A percentile compares a stretch with the other conserved stretches of the same genome.
Evolutionary conservation across 2,113 vertebrate genomes (phyloP).

Genomic region (Fulica atra): DNA sequence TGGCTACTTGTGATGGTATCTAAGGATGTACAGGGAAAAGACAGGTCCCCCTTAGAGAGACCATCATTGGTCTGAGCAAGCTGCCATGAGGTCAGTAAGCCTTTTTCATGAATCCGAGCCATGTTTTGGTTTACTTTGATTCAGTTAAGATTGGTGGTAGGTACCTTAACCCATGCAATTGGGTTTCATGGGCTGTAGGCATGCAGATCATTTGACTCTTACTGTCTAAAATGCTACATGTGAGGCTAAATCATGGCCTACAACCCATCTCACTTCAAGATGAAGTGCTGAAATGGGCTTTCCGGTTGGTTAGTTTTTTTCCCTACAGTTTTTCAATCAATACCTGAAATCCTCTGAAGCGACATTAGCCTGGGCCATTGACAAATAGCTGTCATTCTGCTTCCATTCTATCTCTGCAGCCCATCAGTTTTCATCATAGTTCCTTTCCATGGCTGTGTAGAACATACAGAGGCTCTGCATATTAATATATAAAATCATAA

Average conservation of each 20-base stretch:
- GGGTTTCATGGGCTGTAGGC: background rate
- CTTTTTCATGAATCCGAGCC: background rate
- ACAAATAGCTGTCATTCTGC: background rate
- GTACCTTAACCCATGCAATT: background rate
- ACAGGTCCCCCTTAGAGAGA: background rate
- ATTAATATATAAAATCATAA: background rate
- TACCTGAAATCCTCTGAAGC: background rate
- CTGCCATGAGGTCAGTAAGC: background rate
- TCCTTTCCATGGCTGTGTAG: background rate
- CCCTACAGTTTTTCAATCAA: background rate
- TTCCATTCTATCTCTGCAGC: background rate
- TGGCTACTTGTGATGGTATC: background rate
- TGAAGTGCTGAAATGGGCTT: background rate
- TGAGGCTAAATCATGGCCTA: background rate
- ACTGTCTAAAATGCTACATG: background rate
- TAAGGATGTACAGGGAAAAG: background rate
- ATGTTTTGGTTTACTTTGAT: background rate
- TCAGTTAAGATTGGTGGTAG: background rate
- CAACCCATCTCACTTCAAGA: background rate
- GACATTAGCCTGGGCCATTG: background rate
- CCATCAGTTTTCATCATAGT: background rate
- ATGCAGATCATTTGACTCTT: background rate
- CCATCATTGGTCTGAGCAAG: background rate
- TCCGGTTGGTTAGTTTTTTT: background rate
- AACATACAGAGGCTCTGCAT: background rate